Base-by-base conservation (phyloP, 2,797 vertebrate species). In the Acestrorhynchus altus region DNA sequence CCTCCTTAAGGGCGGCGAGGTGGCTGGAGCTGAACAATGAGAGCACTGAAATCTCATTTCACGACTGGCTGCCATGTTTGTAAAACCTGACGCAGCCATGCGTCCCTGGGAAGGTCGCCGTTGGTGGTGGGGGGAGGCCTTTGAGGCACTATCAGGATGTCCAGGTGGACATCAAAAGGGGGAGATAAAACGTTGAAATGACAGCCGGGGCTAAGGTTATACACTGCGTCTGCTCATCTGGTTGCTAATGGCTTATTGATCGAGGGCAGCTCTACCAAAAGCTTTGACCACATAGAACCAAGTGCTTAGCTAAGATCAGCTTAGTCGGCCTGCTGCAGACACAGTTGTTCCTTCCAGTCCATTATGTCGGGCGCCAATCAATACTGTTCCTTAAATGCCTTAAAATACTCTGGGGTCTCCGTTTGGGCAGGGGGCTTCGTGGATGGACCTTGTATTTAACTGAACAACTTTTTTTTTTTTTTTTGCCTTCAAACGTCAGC, bases 201-300 rank as follows among this genome's bases (percentile, higher is more conserved):
- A 83, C 87, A 91, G 80, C 0, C 47, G 2, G 49, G 78, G 76
- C 35, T 20, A 78, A 83, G 86, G 81, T 82, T 63, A 61, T 18
- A 83, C 74, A 80, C 68, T 22, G 47, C 54, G 87, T 80, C 57
- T 80, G 77, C 83, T 88, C 80, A 88, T 90, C 88, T 88, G 90
- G 86, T 88, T 90, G 87, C 89, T 93, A 93, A 94, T 91, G 79
- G 90, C 79, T 93, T 94, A 93, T 94, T 86, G 93, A 93, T 92
- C 87, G 59, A 57, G 57, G 80, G 83, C 65, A 77, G 74, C 83
- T 84, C 52, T 72, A 69, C 49, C 35, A 44, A 76, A 85, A 81
- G 51, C 11, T 39, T 67, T 59, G 81, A 42, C 51, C 9, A 9
- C 2, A 8, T 56, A 74, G 70, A 78, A 47, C 56, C 47, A 26